Percentiles rank a stretch among this genome's conserved stretches.
Evolutionary conservation across 2,113 vertebrate species (phyloP).

Genomic region (Plectropomus leopardus): DNA sequence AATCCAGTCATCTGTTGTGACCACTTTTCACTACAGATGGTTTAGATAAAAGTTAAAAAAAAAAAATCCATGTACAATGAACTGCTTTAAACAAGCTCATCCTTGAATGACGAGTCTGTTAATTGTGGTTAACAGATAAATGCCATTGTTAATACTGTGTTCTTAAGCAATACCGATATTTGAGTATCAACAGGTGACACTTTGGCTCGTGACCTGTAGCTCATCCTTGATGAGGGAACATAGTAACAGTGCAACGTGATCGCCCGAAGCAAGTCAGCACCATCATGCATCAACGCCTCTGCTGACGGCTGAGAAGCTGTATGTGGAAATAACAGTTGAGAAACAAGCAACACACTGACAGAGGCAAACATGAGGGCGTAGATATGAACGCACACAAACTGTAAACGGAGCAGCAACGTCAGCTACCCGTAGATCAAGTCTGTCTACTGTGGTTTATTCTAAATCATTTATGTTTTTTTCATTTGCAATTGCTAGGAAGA

Average conservation of each 20-base stretch:
- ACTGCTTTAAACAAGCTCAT: background rate
- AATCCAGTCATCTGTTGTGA: no score
- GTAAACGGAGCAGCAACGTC: background rate
- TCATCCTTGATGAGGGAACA: conserved; percentile 19
- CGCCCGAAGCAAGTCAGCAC: conserved; percentile 6
- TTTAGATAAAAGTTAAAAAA: no score
- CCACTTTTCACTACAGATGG: no score
- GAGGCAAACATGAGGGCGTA: background rate
- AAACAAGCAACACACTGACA: background rate
- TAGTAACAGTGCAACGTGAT: conserved; percentile 50
- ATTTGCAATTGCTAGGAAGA: no score
- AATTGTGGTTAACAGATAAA: no score
- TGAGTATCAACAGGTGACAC: conserved; percentile 9
- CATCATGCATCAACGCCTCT: conserved; percentile 10
- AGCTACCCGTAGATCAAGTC: background rate
- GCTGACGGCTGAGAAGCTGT: conserved; percentile 24
- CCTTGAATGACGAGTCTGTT: background rate
- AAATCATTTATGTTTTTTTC: no score
- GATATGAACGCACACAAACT: background rate
- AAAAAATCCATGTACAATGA: no score
- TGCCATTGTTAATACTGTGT: background rate
- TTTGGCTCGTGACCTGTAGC: background rate
- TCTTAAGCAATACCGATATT: background rate
- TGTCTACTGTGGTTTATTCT: no score
- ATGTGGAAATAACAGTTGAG: background rate